phyloP scores from a whole-genome alignment of 2,113 vertebrate species.

The Caranx melampygus region DNA sequence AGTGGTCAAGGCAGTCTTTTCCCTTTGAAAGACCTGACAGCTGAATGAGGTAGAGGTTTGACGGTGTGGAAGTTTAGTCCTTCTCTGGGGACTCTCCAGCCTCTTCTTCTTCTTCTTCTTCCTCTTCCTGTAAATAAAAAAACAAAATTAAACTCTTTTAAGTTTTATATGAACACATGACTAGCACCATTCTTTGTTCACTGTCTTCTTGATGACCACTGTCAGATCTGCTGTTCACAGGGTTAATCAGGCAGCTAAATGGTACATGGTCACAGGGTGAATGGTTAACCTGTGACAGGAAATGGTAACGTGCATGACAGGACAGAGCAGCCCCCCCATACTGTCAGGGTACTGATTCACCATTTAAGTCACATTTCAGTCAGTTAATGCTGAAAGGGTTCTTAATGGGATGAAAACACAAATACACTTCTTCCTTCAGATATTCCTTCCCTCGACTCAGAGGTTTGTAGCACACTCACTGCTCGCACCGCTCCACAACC shows the following conservation, averaged over 20 bases:
- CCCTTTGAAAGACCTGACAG: constrained; percentile 94
- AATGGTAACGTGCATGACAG: constrained; percentile 1
- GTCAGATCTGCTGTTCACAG: neutral
- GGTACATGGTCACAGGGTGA: neutral
- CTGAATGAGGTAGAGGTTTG: constrained; percentile 96
- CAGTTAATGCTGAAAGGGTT: neutral
- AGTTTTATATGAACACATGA: too few species aligned
- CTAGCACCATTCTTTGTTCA: neutral
- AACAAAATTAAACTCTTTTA: neutral
- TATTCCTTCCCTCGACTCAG: too few species aligned
- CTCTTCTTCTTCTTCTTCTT: constrained; percentile 91
- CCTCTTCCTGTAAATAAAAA: constrained; percentile 70
- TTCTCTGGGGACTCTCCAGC: constrained; percentile 91
- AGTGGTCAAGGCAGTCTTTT: constrained; percentile 97
- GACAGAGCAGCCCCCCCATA: neutral
- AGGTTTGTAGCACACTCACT: too few species aligned
- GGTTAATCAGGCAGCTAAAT: constrained; percentile 8
- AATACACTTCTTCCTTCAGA: neutral
- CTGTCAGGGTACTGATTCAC: neutral
- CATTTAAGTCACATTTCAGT: neutral
- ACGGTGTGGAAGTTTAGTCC: constrained; percentile 86
- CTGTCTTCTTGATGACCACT: neutral
- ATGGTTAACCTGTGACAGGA: constrained; percentile 12
- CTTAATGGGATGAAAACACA: too few species aligned
- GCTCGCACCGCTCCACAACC: too few species aligned